A percentile compares a stretch with the other conserved stretches of the same genome.
These are phyloP conservation scores for Silurus aristotelis DNA, from an alignment of 2,797 vertebrate genomes.

Conservation along the genomic window DNA sequence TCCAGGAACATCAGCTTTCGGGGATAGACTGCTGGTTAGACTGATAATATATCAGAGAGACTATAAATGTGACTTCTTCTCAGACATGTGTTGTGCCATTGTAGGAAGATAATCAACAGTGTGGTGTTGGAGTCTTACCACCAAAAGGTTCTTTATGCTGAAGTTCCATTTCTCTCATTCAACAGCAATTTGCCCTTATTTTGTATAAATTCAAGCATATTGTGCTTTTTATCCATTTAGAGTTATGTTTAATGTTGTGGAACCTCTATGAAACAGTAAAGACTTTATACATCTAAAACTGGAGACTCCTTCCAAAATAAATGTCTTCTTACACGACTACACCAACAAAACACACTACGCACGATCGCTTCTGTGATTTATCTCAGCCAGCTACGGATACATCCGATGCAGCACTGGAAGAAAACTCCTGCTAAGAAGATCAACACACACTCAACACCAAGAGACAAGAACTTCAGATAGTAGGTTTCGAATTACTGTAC, in stretches of 20 bases:
- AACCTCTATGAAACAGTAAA: not conserved
- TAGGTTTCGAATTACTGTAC: no score
- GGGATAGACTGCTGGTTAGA: not conserved
- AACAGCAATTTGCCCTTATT: not conserved
- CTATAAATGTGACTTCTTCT: conserved; percentile 18
- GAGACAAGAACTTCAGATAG: no score
- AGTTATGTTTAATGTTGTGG: not conserved
- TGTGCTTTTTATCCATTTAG: conserved; percentile 7
- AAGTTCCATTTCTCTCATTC: not conserved
- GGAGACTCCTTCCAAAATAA: no score
- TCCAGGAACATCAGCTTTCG: not conserved
- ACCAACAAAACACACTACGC: no score
- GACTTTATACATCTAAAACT: no score
- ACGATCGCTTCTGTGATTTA: no score
- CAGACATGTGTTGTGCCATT: not conserved
- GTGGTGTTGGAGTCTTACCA: not conserved
- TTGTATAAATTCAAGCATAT: not conserved
- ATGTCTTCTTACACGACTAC: no score
- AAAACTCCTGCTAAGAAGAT: no score
- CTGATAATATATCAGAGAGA: not conserved
- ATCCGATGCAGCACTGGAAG: no score
- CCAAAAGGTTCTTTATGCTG: not conserved
- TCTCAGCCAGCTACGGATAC: no score
- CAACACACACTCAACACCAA: no score
- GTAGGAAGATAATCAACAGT: not conserved